Conservation (phyloP, 2,888 invertebrate genomes). For the Tupiocoris notatus region DNA sequence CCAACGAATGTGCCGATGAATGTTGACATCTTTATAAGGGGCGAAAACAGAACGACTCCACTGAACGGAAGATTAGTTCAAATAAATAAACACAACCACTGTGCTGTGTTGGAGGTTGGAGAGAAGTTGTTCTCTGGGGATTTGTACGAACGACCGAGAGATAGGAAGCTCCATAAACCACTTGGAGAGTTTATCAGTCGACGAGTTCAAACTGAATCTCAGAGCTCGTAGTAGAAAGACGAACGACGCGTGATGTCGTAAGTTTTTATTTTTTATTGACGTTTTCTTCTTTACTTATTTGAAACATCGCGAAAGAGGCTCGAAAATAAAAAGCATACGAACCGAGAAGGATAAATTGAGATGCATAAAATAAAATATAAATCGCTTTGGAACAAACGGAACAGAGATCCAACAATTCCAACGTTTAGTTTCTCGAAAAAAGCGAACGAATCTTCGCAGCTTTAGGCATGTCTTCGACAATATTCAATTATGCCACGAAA, state of each 20-base stretch:
- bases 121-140: slow-evolving; percentile 16
- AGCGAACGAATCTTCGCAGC: too few species aligned
- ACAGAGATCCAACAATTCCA: too few species aligned
- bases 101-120: slow-evolving; percentile 8
- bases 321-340: too few species aligned
- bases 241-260: neutral
- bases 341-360: too few species aligned
- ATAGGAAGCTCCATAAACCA: slow-evolving; percentile 34
- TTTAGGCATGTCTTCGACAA: too few species aligned
- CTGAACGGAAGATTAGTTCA: neutral
- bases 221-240: neutral
- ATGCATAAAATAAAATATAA: too few species aligned
- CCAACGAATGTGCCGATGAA: neutral
- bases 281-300: too few species aligned
- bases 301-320: too few species aligned
- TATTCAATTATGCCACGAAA: too few species aligned
- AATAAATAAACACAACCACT: slow-evolving; percentile 15
- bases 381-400: too few species aligned
- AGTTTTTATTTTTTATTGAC: neutral
- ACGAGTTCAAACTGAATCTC: neutral
- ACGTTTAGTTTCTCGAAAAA: too few species aligned
- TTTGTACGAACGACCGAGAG: slow-evolving; percentile 25
- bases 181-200: slow-evolving; percentile 23
- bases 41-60: neutral
- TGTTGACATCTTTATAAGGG: slow-evolving; percentile 10